These are phyloP conservation scores for western clawed frog (Xenopus tropicalis) DNA, from an alignment of 2,113 vertebrate genomes.

Conservation along the genomic window UCB_Xtro_10.0 CM004446.2:98766001-98766500, in stretches of 20 bases:
- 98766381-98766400: too few species aligned
- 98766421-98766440: too few species aligned
- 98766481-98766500: too few species aligned
- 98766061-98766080: slow-evolving; percentile 94
- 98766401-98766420: too few species aligned
- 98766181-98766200: slow-evolving; percentile 88
- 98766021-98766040: slow-evolving; percentile 79
- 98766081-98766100: slow-evolving; percentile 81
- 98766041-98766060: slow-evolving; percentile 90
- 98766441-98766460: too few species aligned
- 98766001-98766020: slow-evolving; percentile 65
- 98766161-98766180: slow-evolving; percentile 83
- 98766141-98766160: slow-evolving; percentile 71
- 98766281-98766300: too few species aligned
- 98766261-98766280: too few species aligned
- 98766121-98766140: slow-evolving; percentile 74
- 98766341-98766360: too few species aligned
- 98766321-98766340: too few species aligned
- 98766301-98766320: too few species aligned
- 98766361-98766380: too few species aligned
- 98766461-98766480: too few species aligned
- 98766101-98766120: slow-evolving; percentile 64
- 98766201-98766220: slow-evolving; percentile 54
- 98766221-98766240: slow-evolving; percentile 67
- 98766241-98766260: not conserved